Percentiles rank a stretch among this genome's conserved stretches.
Evolutionary conservation across 2,888 invertebrate genomes (phyloP).

Genomic region (Lasioglossum vierecki): DNA sequence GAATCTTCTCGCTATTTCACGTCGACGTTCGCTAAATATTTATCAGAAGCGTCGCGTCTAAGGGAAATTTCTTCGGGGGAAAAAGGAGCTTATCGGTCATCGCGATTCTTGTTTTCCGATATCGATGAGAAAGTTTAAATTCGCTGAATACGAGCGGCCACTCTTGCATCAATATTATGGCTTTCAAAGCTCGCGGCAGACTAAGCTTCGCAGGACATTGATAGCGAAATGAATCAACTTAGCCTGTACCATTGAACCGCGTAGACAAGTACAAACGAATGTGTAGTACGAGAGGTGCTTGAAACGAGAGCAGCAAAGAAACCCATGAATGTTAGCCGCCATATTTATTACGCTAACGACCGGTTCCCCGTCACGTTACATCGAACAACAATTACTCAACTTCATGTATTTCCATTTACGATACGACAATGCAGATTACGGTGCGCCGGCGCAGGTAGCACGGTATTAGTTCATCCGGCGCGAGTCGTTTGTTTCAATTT

Average conservation of each 20-base stretch:
- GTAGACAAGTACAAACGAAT: constrained; percentile 2
- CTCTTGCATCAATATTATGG: too few relatives aligned
- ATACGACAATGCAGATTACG: not conserved
- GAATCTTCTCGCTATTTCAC: too few relatives aligned
- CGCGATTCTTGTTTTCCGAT: too few relatives aligned
- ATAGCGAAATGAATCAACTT: not conserved
- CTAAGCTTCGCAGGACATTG: too few relatives aligned
- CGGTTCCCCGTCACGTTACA: not conserved
- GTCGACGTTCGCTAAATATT: too few relatives aligned
- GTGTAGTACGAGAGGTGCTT: not conserved
- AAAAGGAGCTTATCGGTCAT: too few relatives aligned
- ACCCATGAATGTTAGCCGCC: not conserved
- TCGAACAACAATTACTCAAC: constrained; percentile 20
- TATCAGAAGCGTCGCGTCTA: too few relatives aligned
- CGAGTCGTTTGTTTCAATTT: constrained; percentile 6
- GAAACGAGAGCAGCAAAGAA: constrained; percentile 12
- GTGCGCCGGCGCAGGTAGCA: not conserved
- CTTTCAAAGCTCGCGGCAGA: too few relatives aligned
- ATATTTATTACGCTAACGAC: constrained; percentile 24
- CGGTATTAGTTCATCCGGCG: not conserved
- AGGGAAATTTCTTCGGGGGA: too few relatives aligned
- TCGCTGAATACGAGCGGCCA: too few relatives aligned
- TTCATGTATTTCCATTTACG: not conserved
- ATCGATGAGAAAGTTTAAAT: too few relatives aligned
- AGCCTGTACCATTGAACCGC: not conserved